Percentiles rank a stretch among this genome's conserved stretches.
Evolutionary conservation across 2,888 invertebrate genomes (phyloP).

Genomic region (Cephonodes hylas): DNA sequence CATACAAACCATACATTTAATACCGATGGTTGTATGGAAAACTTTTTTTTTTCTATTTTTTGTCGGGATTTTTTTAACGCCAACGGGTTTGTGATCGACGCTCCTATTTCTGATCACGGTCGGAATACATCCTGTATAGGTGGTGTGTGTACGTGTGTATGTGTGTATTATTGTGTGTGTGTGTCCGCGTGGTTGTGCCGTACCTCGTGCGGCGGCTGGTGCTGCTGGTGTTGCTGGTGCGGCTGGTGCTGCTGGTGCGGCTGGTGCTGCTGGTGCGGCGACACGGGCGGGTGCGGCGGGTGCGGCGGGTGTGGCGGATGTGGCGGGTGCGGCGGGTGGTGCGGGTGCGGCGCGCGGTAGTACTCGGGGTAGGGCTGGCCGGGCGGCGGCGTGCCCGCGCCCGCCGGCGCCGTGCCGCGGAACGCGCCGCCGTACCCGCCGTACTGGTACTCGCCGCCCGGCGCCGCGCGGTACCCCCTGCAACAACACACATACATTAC

Average conservation of each 20-base stretch:
- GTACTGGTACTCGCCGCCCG: constrained; percentile 56
- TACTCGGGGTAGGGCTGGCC: constrained; percentile 67
- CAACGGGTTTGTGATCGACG: no score
- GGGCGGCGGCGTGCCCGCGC: constrained; percentile 56
- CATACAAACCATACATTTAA: no score
- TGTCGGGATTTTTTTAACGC: no score
- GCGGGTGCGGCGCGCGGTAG: constrained; percentile 65
- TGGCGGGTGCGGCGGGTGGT: constrained; percentile 45
- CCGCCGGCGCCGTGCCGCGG: constrained; percentile 59
- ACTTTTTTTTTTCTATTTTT: no score
- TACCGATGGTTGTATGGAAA: no score
- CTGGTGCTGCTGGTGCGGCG: constrained; percentile 36
- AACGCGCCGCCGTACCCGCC: constrained; percentile 72
- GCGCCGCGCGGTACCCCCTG: constrained; percentile 57
- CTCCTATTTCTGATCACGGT: no score
- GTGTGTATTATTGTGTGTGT: not conserved
- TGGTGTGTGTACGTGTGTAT: not conserved
- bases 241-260: constrained; percentile 32
- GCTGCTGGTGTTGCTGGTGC: constrained; percentile 43
- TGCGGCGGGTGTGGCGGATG: constrained; percentile 41
- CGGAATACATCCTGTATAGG: no score
- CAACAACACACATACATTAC: not conserved
- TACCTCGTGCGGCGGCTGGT: constrained; percentile 60
- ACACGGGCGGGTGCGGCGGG: constrained; percentile 43
- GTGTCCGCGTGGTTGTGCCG: no score